These are phyloP conservation scores for Carposina sasakii DNA, from an alignment of 1,140 invertebrate genomes.

Conservation along the genomic window DNA sequence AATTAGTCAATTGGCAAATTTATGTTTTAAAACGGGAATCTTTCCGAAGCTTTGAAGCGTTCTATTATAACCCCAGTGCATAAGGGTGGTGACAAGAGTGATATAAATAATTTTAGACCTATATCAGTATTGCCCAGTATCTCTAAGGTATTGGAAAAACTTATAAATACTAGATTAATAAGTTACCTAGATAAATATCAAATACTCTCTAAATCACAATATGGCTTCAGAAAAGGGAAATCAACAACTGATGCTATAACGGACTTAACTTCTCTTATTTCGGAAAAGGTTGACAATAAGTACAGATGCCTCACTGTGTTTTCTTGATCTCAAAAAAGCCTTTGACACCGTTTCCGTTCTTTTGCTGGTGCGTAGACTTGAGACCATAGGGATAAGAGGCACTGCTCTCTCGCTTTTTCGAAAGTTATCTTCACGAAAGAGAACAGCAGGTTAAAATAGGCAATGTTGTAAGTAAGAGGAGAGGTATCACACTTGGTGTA, in stretches of 20 bases:
- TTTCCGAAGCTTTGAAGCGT: slow-evolving; percentile 8
- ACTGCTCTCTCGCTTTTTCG: not conserved
- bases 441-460: slow-evolving; percentile 8
- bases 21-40: not conserved
- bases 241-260: slow-evolving; percentile 5
- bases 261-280: not conserved
- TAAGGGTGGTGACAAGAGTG: slow-evolving; percentile 5
- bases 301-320: slow-evolving; percentile 21
- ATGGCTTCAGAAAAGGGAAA: slow-evolving; percentile 3
- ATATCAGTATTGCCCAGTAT: slow-evolving; percentile 12
- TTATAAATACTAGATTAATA: slow-evolving; percentile 4
- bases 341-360: slow-evolving; percentile 30
- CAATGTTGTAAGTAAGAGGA: not conserved
- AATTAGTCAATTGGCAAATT: not conserved
- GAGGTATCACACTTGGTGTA: slow-evolving; percentile 7
- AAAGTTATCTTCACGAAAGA: slow-evolving; percentile 5
- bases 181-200: slow-evolving; percentile 5
- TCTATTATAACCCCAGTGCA: slow-evolving; percentile 3
- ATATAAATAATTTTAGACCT: slow-evolving; percentile 5
- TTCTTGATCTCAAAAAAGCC: slow-evolving; percentile 25
- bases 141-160: slow-evolving; percentile 11
- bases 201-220: slow-evolving; percentile 1
- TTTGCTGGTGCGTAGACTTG: slow-evolving; percentile 20
- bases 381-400: slow-evolving; percentile 22
- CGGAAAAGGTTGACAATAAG: slow-evolving; percentile 13